Conservation (phyloP, 2,888 invertebrate species). For the Hyposoter dolosus region DNA sequence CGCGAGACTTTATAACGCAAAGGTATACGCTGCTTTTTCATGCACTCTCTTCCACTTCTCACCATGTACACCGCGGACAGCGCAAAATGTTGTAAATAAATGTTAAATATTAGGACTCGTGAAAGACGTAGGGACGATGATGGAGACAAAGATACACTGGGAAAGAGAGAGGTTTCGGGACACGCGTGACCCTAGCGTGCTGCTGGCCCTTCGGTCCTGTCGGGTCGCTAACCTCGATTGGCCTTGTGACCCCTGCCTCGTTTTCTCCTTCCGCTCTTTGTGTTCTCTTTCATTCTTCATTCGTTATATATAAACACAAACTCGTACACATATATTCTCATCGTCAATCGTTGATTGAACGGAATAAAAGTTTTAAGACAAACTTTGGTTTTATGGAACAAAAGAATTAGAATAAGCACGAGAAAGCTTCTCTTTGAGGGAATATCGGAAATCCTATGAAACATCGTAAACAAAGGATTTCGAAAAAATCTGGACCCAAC, state of each 20-base stretch:
- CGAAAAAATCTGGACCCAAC: no score
- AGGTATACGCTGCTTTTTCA: slow-evolving; percentile 24
- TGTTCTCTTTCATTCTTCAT: slow-evolving; percentile 14
- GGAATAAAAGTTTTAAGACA: neutral
- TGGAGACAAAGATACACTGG: neutral
- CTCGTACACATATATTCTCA: neutral
- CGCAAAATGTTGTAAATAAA: slow-evolving; percentile 63
- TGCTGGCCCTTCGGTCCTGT: slow-evolving; percentile 70
- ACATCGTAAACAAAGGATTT: neutral
- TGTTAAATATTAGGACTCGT: slow-evolving; percentile 66
- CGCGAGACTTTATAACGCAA: slow-evolving; percentile 54
- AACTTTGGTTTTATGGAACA: neutral
- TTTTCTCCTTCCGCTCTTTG: slow-evolving; percentile 52
- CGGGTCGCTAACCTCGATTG: slow-evolving; percentile 72
- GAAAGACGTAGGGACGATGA: slow-evolving; percentile 27
- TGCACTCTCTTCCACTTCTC: slow-evolving; percentile 28
- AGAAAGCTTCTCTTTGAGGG: neutral
- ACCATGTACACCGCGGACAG: slow-evolving; percentile 18
- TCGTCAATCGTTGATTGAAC: neutral
- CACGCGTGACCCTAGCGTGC: slow-evolving; percentile 74
- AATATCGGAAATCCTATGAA: neutral
- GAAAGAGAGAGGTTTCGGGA: slow-evolving; percentile 63
- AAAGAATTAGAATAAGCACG: neutral
- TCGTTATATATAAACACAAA: neutral
- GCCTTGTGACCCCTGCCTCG: slow-evolving; percentile 63